Conservation (phyloP, 2,888 invertebrate genomes). For the Nematopogon swammerdamellus region DNA sequence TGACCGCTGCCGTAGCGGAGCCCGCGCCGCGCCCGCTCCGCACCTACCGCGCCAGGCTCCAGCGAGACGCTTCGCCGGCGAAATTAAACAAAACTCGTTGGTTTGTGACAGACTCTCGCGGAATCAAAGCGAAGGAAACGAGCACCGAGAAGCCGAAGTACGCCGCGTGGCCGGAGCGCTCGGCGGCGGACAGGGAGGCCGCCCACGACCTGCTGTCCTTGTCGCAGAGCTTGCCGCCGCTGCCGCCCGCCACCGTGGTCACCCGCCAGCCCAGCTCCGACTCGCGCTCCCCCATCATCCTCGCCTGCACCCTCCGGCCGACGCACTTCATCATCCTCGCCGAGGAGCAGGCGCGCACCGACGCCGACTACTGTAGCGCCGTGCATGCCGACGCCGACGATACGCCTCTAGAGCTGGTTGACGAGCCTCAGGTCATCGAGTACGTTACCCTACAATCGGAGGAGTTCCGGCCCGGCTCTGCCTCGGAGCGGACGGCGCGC, state of each 20-base stretch:
- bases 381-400: conserved; percentile 23
- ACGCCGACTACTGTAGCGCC: conserved; percentile 25
- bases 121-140: conserved; percentile 37
- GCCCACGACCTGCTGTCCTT: conserved; percentile 78
- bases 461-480: conserved; percentile 50
- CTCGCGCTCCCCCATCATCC: conserved; percentile 48
- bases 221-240: conserved; percentile 73
- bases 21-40: background rate
- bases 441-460: conserved; percentile 5
- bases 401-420: conserved; percentile 6
- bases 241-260: conserved; percentile 67
- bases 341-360: conserved; percentile 24
- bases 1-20: background rate
- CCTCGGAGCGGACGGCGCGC: conserved; percentile 24
- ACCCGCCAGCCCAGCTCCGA: conserved; percentile 45
- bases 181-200: conserved; percentile 84
- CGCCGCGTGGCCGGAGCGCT: conserved; percentile 45
- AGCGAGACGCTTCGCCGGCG: conserved; percentile 1
- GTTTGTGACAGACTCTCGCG: conserved; percentile 16
- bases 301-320: conserved; percentile 67
- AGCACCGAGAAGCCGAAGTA: conserved; percentile 38
- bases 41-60: background rate
- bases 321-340: conserved; percentile 34
- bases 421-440: conserved; percentile 26
- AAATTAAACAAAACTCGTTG: background rate